A percentile compares a stretch with the other conserved stretches of the same genome.
These are phyloP conservation scores for Paedocypris micromegethes DNA, from an alignment of 2,797 vertebrate species.

Conservation along the genomic window DNA sequence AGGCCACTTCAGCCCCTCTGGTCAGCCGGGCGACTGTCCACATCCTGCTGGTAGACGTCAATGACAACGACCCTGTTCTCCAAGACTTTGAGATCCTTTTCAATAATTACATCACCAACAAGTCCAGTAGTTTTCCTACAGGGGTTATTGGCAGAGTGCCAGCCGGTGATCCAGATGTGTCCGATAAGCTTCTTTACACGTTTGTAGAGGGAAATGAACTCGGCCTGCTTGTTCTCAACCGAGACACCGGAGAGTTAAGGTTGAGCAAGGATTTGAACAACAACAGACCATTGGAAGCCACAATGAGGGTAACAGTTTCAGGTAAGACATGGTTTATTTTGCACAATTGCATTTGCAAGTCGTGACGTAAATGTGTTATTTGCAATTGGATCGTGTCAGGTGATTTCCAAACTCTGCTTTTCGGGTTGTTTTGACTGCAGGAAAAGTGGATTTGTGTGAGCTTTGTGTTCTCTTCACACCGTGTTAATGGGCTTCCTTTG, in stretches of 20 bases:
- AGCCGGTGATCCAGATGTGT: conserved; percentile 79
- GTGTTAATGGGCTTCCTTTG: conserved; percentile 4
- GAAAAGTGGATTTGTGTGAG: conserved; percentile 8
- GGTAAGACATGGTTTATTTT: conserved; percentile 64
- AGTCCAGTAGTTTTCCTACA: conserved; percentile 79
- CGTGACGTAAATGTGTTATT: neutral
- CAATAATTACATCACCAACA: conserved; percentile 84
- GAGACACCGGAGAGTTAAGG: conserved; percentile 75
- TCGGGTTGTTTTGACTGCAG: neutral
- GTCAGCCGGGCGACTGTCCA: conserved; percentile 81
- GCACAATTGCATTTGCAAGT: neutral
- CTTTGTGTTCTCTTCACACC: conserved; percentile 6
- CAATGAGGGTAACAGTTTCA: conserved; percentile 79
- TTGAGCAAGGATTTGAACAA: conserved; percentile 80
- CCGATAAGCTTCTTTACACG: conserved; percentile 76
- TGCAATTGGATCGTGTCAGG: neutral
- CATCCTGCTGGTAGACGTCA: conserved; percentile 76
- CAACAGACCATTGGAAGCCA: conserved; percentile 80
- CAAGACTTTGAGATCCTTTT: conserved; percentile 86
- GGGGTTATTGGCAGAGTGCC: conserved; percentile 82
- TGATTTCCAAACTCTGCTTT: conserved; percentile 11
- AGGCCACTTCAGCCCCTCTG: conserved; percentile 82
- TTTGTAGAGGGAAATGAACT: conserved; percentile 83
- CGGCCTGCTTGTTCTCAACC: conserved; percentile 73
- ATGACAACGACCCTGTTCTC: conserved; percentile 77